phyloP scores from a whole-genome alignment of 1,140 invertebrate genomes.

The Tigriopus japonicus region DNA sequence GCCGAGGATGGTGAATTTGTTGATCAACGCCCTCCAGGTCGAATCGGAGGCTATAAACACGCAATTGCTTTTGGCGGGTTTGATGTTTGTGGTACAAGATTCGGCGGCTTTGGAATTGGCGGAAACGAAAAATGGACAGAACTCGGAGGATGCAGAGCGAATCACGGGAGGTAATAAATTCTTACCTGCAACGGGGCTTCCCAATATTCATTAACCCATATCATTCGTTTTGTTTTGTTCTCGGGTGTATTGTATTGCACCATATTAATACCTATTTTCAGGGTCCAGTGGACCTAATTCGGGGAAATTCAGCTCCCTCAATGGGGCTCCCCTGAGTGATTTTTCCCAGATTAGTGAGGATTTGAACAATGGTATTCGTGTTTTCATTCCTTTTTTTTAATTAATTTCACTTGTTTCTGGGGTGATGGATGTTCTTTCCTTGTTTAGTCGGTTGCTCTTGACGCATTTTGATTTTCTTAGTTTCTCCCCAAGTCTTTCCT shows the following conservation, averaged over 20 bases:
- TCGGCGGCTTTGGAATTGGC: slow-evolving; percentile 45
- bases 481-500: no score
- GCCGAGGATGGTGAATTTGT: slow-evolving; percentile 54
- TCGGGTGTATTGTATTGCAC: no score
- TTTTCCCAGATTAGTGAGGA: slow-evolving; percentile 12
- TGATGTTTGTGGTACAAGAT: slow-evolving; percentile 59
- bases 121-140: neutral
- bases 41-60: slow-evolving; percentile 70
- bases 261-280: no score
- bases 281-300: no score
- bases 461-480: no score
- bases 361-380: neutral
- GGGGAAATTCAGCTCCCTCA: no score
- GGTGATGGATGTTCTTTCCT: no score
- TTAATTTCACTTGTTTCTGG: neutral
- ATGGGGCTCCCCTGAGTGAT: neutral
- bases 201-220: neutral
- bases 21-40: slow-evolving; percentile 62
- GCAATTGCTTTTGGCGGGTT: slow-evolving; percentile 61
- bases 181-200: slow-evolving; percentile 6
- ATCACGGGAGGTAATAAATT: no score
- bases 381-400: slow-evolving; percentile 11
- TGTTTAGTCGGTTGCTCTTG: no score
- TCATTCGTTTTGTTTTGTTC: neutral
- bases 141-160: no score